Conservation (phyloP, 2,797 vertebrate genomes). For the Chromis chromis region DNA sequence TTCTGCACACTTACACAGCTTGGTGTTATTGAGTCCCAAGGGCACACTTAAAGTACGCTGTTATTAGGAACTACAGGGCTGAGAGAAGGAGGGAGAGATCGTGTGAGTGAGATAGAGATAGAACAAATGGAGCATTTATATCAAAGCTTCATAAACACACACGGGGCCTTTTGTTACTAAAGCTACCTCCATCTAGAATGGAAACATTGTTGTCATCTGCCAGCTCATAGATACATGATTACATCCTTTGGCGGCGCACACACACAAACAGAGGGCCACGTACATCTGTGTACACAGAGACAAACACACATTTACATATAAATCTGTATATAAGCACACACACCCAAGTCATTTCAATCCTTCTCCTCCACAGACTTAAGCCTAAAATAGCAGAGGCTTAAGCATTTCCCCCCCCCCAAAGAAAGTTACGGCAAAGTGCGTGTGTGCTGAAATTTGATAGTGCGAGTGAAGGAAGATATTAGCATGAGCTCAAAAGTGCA, state of each 20-base stretch:
- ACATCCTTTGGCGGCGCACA: constrained; percentile 30
- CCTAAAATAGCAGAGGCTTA: constrained; percentile 57
- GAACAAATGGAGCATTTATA: constrained; percentile 72
- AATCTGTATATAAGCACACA: constrained; percentile 44
- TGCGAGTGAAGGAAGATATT: constrained; percentile 61
- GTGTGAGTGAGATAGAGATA: constrained; percentile 40
- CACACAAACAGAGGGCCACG: constrained; percentile 17
- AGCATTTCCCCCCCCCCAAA: constrained; percentile 1
- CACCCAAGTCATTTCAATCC: constrained; percentile 32
- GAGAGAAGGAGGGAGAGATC: constrained; percentile 32
- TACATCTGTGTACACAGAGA: constrained; percentile 22
- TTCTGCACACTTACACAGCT: constrained; percentile 59
- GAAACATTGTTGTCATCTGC: constrained; percentile 42
- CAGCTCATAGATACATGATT: constrained; percentile 46
- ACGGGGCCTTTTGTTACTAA: constrained; percentile 54
- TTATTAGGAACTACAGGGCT: constrained; percentile 75
- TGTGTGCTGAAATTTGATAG: constrained; percentile 53
- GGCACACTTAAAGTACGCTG: constrained; percentile 71
- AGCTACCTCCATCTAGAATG: constrained; percentile 43
- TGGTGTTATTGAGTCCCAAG: constrained; percentile 80
- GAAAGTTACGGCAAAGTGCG: constrained; percentile 54
- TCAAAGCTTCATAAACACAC: constrained; percentile 68
- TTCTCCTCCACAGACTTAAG: constrained; percentile 44
- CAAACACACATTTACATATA: constrained; percentile 37
- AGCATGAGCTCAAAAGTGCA: constrained; percentile 57